phyloP scores from a whole-genome alignment of 2,888 invertebrate genomes.

The Drosophila multiciliata region DNA sequence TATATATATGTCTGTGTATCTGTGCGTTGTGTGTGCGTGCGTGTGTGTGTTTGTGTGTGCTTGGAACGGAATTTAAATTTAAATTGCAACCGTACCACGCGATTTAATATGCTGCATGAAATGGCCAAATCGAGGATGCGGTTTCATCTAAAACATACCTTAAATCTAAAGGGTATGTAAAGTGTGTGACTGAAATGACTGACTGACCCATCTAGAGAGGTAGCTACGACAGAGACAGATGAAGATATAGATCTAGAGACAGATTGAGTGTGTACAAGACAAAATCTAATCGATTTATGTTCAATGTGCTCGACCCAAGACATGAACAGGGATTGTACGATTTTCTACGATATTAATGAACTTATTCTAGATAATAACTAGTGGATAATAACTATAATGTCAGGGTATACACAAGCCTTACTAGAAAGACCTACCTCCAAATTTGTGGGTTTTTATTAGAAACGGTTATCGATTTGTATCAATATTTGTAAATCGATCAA shows the following conservation, averaged over 20 bases:
- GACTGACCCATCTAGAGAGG: constrained; percentile 23
- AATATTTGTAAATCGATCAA: not conserved
- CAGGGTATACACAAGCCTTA: not conserved
- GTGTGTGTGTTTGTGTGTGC: constrained; percentile 11
- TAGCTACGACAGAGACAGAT: not conserved
- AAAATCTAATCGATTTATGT: not conserved
- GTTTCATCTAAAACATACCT: constrained; percentile 44
- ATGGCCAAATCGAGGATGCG: constrained; percentile 74
- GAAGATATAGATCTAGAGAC: not conserved
- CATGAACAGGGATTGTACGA: not conserved
- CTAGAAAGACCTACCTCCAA: not conserved
- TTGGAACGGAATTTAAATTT: constrained; percentile 24
- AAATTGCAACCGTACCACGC: constrained; percentile 55
- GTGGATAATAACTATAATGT: not conserved
- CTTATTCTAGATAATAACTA: not conserved
- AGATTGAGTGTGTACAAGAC: not conserved
- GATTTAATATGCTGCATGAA: constrained; percentile 58
- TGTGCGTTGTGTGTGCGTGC: constrained; percentile 15
- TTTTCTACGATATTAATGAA: not conserved
- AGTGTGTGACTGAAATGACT: constrained; percentile 37
- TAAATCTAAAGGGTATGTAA: constrained; percentile 58
- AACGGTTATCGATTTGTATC: not conserved
- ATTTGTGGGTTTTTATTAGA: not conserved
- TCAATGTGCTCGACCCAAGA: not conserved
- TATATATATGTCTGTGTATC: not conserved